Percentiles rank a stretch among this genome's conserved stretches.
phyloP scores from a whole-genome alignment of 2,113 vertebrate species.

The Sapayoa aenigma region DNA sequence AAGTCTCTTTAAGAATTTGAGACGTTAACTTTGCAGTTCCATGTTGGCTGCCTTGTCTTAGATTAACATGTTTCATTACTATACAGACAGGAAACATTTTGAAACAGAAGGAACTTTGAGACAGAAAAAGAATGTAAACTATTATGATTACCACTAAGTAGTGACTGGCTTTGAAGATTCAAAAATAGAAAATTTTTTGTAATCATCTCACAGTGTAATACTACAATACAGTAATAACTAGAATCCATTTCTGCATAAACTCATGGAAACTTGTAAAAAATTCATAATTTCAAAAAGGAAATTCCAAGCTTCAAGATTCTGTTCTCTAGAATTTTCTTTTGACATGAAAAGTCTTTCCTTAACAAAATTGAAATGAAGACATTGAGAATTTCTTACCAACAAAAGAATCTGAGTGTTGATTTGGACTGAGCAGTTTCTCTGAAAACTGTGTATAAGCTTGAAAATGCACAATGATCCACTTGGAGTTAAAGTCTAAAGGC shows the following conservation, averaged over 20 bases:
- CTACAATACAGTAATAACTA: neutral
- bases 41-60: neutral
- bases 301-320: neutral
- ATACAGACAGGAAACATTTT: neutral
- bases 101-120: neutral
- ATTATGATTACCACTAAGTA: neutral
- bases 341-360: neutral
- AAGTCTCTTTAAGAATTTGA: neutral
- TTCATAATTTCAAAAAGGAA: neutral
- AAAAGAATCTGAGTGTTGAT: neutral
- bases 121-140: neutral
- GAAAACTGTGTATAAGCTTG: neutral
- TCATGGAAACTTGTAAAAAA: neutral
- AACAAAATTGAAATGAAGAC: neutral
- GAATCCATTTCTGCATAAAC: neutral
- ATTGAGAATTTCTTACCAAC: neutral
- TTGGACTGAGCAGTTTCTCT: neutral
- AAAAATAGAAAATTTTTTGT: neutral
- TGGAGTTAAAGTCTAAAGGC: neutral
- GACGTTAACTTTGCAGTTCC: neutral
- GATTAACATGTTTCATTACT: neutral
- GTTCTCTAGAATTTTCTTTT: neutral
- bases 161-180: neutral
- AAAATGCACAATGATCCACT: neutral
- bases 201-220: neutral